Conservation (phyloP, 2,888 invertebrate species). For the Hesperia comma region DNA sequence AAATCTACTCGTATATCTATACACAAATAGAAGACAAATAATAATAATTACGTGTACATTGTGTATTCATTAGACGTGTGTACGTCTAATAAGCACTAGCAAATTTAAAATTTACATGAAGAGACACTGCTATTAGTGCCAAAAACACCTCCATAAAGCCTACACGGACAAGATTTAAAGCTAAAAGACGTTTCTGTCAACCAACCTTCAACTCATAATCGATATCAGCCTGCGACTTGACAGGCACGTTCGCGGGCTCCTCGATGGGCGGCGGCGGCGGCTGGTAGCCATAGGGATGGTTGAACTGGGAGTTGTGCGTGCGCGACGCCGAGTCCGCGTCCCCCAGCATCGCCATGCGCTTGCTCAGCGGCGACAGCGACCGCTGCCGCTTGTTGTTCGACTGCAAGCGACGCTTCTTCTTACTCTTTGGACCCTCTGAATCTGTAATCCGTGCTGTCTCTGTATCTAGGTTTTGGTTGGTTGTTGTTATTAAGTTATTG, state of each 20-base stretch:
- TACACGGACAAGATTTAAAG: no score
- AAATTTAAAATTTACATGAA: no score
- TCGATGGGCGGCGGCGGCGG: constrained; percentile 82
- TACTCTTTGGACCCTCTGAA: constrained; percentile 79
- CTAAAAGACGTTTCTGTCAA: no score
- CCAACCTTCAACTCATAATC: constrained; percentile 87
- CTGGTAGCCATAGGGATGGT: constrained; percentile 86
- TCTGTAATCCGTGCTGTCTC: constrained; percentile 55
- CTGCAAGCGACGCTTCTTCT: constrained; percentile 85
- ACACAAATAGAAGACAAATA: no score
- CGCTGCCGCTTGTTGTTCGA: constrained; percentile 86
- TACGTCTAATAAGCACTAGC: no score
- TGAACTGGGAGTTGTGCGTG: constrained; percentile 86
- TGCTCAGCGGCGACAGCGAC: constrained; percentile 91
- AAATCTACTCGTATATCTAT: no score
- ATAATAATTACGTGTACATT: no score
- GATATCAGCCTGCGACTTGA: constrained; percentile 76
- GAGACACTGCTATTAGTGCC: no score
- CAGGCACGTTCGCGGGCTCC: constrained; percentile 63
- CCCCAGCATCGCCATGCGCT: constrained; percentile 90
- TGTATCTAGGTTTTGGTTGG: constrained; percentile 2
- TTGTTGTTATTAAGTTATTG: no score
- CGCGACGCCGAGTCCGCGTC: constrained; percentile 76
- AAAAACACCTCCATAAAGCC: no score
- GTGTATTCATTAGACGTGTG: no score